Evolutionary conservation across 2,797 vertebrate genomes (phyloP).

Genomic region (Arrhamphus sclerolepis): DNA sequence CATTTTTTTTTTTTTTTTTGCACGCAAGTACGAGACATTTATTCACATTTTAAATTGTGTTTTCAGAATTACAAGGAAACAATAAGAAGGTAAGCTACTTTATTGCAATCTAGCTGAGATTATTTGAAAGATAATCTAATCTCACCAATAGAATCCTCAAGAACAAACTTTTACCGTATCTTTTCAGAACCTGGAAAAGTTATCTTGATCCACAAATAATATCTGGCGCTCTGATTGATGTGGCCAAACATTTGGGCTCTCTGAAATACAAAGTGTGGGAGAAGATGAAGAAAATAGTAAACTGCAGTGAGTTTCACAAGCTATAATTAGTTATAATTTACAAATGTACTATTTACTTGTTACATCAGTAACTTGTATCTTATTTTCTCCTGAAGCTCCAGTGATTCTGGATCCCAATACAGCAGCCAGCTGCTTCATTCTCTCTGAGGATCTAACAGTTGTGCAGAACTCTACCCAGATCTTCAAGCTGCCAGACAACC

Average conservation of each 20-base stretch:
- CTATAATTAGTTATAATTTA: not conserved
- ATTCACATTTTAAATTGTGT: constrained; percentile 25
- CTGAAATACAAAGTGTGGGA: constrained; percentile 84
- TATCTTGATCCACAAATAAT: constrained; percentile 66
- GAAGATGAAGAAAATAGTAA: constrained; percentile 80
- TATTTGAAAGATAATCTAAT: not conserved
- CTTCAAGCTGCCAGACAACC: constrained; percentile 82
- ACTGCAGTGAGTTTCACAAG: constrained; percentile 75
- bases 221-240: constrained; percentile 74
- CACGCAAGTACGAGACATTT: too few species aligned
- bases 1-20: not conserved
- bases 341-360: not conserved
- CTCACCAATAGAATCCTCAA: constrained; percentile 1
- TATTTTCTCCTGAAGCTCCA: constrained; percentile 60
- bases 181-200: constrained; percentile 78
- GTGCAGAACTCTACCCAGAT: constrained; percentile 76
- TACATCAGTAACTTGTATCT: not conserved
- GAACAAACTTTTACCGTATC: constrained; percentile 16
- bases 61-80: constrained; percentile 84
- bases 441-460: constrained; percentile 79
- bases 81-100: constrained; percentile 73
- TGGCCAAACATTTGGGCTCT: constrained; percentile 81
- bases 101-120: not conserved
- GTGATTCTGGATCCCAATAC: constrained; percentile 84
- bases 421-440: constrained; percentile 80